Evolutionary conservation across 2,888 invertebrate species (phyloP).

Genomic region (Oeneis ivallda): DNA sequence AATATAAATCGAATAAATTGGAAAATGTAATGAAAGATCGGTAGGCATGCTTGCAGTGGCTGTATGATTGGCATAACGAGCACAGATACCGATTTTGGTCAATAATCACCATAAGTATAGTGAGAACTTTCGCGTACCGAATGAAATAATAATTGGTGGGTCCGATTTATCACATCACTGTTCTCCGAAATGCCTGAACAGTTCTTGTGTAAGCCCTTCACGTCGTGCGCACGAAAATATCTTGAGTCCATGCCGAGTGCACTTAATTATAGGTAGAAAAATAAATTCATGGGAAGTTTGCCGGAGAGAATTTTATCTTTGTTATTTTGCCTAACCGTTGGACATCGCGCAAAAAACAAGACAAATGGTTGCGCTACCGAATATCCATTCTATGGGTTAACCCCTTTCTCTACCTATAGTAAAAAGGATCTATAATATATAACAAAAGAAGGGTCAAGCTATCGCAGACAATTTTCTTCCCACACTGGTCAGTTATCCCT

Average conservation of each 20-base stretch:
- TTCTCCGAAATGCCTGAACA: conserved; percentile 78
- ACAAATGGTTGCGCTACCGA: conserved; percentile 53
- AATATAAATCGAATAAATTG: not conserved
- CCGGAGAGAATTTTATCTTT: conserved; percentile 60
- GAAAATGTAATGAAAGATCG: conserved; percentile 28
- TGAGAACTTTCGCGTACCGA: conserved; percentile 74
- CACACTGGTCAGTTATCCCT: conserved; percentile 76
- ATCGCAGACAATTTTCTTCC: conserved; percentile 65
- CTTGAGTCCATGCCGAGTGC: conserved; percentile 70
- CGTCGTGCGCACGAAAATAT: conserved; percentile 79
- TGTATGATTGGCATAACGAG: conserved; percentile 76
- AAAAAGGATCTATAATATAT: conserved; percentile 60
- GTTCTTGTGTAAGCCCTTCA: conserved; percentile 77
- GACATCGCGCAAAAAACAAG: conserved; percentile 63
- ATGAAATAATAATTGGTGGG: conserved; percentile 80
- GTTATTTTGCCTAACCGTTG: conserved; percentile 67
- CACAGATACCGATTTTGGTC: conserved; percentile 75
- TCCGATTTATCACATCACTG: conserved; percentile 78
- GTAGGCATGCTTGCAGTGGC: conserved; percentile 39
- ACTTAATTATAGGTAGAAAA: conserved; percentile 78
- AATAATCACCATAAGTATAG: conserved; percentile 77
- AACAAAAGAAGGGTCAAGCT: conserved; percentile 70
- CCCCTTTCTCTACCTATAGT: conserved; percentile 62
- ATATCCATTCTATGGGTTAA: conserved; percentile 56
- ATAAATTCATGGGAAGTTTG: conserved; percentile 73